phyloP scores from a whole-genome alignment of 2,888 invertebrate species.

The Brachyopa scutellaris region DNA sequence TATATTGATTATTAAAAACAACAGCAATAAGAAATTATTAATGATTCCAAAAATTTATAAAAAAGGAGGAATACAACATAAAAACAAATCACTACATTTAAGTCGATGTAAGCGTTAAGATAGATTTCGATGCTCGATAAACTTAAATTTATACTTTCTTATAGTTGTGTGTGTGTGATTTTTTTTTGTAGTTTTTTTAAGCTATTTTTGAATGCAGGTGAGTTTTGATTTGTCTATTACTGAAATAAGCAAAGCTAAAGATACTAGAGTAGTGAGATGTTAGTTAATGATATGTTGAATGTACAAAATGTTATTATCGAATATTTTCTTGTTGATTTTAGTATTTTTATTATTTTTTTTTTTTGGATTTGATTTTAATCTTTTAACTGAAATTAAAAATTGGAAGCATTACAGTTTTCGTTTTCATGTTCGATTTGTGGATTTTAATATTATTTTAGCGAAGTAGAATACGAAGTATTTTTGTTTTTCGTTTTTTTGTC shows the following conservation, averaged over 20 bases:
- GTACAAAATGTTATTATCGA: slow-evolving; percentile 70
- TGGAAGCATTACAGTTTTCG: slow-evolving; percentile 45
- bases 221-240: slow-evolving; percentile 7
- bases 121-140: slow-evolving; percentile 58
- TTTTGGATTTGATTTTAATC: slow-evolving; percentile 7
- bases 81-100: too few species aligned
- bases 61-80: too few species aligned
- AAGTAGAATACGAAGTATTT: slow-evolving; percentile 42
- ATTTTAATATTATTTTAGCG: slow-evolving; percentile 16
- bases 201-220: slow-evolving; percentile 6
- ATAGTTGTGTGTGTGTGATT: too few species aligned
- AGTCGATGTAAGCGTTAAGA: slow-evolving; percentile 61
- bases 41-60: too few species aligned
- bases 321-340: slow-evolving; percentile 32
- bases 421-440: neutral
- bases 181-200: too few species aligned
- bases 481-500: slow-evolving; percentile 22
- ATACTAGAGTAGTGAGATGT: slow-evolving; percentile 69
- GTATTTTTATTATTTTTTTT: neutral
- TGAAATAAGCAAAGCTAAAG: slow-evolving; percentile 46
- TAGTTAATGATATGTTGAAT: slow-evolving; percentile 70
- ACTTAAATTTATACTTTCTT: neutral
- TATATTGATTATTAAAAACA: too few species aligned
- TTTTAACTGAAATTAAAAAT: slow-evolving; percentile 9
- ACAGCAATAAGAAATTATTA: too few species aligned